Conservation (phyloP, 2,797 vertebrate species). For the Lagocephalus sceleratus region DNA sequence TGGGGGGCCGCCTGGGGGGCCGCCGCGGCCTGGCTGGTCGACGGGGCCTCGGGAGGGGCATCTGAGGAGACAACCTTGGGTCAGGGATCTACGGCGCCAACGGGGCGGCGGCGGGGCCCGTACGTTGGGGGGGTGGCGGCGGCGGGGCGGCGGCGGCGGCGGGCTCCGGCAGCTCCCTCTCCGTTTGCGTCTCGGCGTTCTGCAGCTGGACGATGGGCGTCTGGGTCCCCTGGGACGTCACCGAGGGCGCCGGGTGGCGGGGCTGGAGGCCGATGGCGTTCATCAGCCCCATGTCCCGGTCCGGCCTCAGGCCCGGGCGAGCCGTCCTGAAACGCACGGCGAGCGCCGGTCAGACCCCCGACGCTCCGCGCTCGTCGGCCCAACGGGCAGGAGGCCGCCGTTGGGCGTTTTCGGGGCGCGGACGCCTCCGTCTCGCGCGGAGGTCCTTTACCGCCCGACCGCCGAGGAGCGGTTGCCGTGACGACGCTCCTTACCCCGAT, state of each 20-base stretch:
- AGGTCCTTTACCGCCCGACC: too few relatives aligned
- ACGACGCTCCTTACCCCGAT: constrained; percentile 68
- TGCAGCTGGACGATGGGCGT: constrained; percentile 92
- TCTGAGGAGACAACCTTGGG: constrained; percentile 20
- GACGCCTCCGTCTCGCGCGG: too few relatives aligned
- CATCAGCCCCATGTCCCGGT: constrained; percentile 98
- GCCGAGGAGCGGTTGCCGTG: not conserved
- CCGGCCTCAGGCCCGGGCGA: constrained; percentile 90
- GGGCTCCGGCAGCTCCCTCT: constrained; percentile 86
- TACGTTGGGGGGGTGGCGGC: too few relatives aligned
- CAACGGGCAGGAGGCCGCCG: too few relatives aligned
- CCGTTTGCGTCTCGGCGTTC: constrained; percentile 95
- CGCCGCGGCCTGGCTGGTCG: constrained; percentile 42
- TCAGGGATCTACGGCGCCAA: too few relatives aligned
- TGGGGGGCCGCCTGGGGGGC: constrained; percentile 22
- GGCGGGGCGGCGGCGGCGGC: constrained; percentile 47
- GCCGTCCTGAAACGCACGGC: constrained; percentile 75
- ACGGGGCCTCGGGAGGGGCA: constrained; percentile 53
- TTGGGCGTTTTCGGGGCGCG: too few relatives aligned
- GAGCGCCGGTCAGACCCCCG: not conserved
- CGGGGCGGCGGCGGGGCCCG: too few relatives aligned
- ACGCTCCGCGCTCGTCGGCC: too few relatives aligned
- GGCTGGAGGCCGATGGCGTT: constrained; percentile 97
- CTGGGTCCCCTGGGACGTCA: constrained; percentile 97
- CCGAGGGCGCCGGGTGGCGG: constrained; percentile 89